Base-by-base conservation (phyloP, 2,797 vertebrate genomes). In the Rhadinocentrus ornatus region DNA sequence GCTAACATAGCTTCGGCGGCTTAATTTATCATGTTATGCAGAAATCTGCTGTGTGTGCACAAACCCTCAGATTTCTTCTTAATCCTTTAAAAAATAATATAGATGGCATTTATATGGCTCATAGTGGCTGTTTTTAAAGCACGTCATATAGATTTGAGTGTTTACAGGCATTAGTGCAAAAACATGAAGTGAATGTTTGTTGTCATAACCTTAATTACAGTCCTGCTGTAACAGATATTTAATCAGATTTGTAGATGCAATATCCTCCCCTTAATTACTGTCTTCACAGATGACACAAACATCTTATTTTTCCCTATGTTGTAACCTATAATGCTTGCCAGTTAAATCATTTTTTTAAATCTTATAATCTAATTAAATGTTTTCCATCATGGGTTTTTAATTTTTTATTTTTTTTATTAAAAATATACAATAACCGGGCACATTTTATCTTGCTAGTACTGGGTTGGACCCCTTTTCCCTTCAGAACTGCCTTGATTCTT, bases 211-310 rank as follows among this genome's bases (percentile, higher is more conserved):
- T 71, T 78, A 26, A 79, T 76, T 50, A 65, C 31, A 39, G 24
- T 11, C 44, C n/a, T 32, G 65, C 66, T 71, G 29, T 67, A 78
- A 71, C 75, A 59, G 73, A 85, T 81, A 71, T 74, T 83, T 50
- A 26, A 78, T 83, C 0, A 56, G 52, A 78, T 77, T 75, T 85
- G 44, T 39, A 44, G 52, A 72, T 74, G 57, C 73, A 68, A 67
- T 57, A n/a, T 32, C 53, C 22, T 50, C 0, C 20, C 16, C 7
- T 39, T 60, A 11, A 56, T 29, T 37, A 68, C 11, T 27, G 50
- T 24, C 24, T n/a, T 41, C 46, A 31, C 46, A 31, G 39, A 75
- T 57, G 20, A 55, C 52, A 41, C 4, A 41, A 41, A 13, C 13
- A 12, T 13, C 3, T 12, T 37, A 12, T 37, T 37, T 13, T 13